Base-by-base conservation (phyloP, 1,140 invertebrate genomes). In the Phymastichus coffea region DNA sequence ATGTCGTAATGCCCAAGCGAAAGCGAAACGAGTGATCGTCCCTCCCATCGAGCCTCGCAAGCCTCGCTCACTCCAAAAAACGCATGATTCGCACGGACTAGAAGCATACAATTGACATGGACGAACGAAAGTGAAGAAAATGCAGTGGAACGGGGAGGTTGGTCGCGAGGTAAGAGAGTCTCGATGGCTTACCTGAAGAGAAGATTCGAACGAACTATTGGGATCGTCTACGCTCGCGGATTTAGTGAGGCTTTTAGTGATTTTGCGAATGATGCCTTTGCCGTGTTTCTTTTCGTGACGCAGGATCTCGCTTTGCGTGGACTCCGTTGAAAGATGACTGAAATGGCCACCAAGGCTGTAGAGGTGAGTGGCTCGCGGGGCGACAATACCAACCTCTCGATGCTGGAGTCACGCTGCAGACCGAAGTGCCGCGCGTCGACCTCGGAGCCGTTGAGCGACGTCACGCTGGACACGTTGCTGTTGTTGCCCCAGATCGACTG, bases 241-340 rank as follows among this genome's bases (percentile, higher is more conserved):
- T 80, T 94, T 94, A 9, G 90, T 92, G 17, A 94, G 76, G 68
- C 91, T 90, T 63, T 89, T 91, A 2, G 76, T 74, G 47, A 95
- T 77, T 79, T 93, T 93, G 23, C 88, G 89, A 69, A 94, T 90
- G 41, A 94, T 75, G 30, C 90, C 85, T 74, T 90, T 90, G 73
- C 89, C 88, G 72, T 92, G 91, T 72, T 91, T 91, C 66, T 92
- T 92, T 12, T 79, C 77, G 51, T 82, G 75, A 2, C 86, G 84
- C 2, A 89, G 75, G 53, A 91, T 83, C 67, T 94, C 92, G 72
- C 91, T 94, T 70, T 92, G 90, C 0, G 89, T 90, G 6, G 92
- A 94, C 17, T 89, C 89, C 40, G 87, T 88, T 0, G 91, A 94
- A 47, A 93, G 77, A 43, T 91, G 85, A 66, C 89, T 87, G 63